phyloP scores from a whole-genome alignment of 2,113 vertebrate species.

The Passer domesticus region DNA sequence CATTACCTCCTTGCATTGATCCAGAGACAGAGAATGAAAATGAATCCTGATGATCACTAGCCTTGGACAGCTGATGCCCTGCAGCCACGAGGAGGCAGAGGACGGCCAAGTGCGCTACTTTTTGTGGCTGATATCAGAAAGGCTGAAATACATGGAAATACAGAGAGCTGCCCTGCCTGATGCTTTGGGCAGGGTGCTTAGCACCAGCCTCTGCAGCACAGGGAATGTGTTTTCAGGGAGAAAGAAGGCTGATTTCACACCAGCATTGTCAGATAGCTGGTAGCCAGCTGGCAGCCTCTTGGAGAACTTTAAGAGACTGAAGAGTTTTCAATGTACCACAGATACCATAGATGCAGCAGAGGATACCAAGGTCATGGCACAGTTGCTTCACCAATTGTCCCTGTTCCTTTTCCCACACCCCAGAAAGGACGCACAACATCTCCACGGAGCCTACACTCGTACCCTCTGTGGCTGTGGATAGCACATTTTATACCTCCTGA shows the following conservation, averaged over 20 bases:
- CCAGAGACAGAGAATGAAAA: neutral
- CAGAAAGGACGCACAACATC: neutral
- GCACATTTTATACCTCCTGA: neutral
- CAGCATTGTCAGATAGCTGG: neutral
- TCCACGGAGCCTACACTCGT: neutral
- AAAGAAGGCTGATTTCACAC: neutral
- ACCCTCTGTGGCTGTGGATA: neutral
- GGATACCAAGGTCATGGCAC: neutral
- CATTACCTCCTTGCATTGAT: neutral
- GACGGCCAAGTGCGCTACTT: neutral
- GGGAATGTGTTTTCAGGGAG: neutral
- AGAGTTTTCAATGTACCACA: neutral
- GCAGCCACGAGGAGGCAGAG: neutral
- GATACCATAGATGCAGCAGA: neutral
- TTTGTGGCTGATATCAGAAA: neutral
- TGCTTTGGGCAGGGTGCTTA: neutral
- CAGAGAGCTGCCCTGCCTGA: neutral
- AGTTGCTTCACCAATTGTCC: neutral
- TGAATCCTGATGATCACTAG: neutral
- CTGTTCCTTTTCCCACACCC: neutral
- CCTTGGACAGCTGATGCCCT: neutral
- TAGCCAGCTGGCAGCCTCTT: neutral
- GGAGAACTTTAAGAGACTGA: neutral
- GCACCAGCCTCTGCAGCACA: neutral
- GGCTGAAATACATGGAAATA: neutral